Conservation (phyloP, 2,888 invertebrate species). For the Oscheius sp. region DNA sequence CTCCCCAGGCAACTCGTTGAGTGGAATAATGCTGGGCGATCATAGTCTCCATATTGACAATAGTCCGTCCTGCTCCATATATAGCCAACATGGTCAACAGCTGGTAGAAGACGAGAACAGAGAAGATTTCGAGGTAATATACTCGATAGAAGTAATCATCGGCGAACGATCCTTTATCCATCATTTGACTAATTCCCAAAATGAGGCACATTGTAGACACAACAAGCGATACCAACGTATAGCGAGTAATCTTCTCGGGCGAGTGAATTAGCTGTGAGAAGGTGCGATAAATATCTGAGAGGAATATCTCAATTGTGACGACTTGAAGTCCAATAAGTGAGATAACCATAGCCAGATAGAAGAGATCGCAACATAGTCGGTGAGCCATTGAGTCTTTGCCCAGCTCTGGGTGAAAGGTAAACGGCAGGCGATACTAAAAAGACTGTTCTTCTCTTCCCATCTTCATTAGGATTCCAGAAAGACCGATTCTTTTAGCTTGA, state of each 20-base stretch:
- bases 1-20: not conserved
- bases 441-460: not conserved
- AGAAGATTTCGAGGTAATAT: not conserved
- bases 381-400: not conserved
- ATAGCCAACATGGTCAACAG: not conserved
- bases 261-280: conserved; percentile 8
- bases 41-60: conserved; percentile 21
- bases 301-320: conserved; percentile 12
- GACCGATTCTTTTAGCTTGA: not conserved
- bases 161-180: not conserved
- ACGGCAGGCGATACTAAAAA: conserved; percentile 9
- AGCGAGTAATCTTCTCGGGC: not conserved
- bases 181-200: not conserved
- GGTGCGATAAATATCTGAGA: conserved; percentile 9
- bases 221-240: not conserved
- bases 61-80: conserved; percentile 6
- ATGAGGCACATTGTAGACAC: not conserved
- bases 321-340: conserved; percentile 20
- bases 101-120: conserved; percentile 3
- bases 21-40: not conserved
- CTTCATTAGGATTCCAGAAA: not conserved
- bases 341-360: conserved; percentile 22
- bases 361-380: not conserved
- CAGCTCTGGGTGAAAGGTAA: conserved; percentile 8
- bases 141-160: conserved; percentile 12